These are phyloP conservation scores for Pachymerium ferrugineum DNA, from an alignment of 2,888 invertebrate species.

Conservation along the genomic window DNA sequence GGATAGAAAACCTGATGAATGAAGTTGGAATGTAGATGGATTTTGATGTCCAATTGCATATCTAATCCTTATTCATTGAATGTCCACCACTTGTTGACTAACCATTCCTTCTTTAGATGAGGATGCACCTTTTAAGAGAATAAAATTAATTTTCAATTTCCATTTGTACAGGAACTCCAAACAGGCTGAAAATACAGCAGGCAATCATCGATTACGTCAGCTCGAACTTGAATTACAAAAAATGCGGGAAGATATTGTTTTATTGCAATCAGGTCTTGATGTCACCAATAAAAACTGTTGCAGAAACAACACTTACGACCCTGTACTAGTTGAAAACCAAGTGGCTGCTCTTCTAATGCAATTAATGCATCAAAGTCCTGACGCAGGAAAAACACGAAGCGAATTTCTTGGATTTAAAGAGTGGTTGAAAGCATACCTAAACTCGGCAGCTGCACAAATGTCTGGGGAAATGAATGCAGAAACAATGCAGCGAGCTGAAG, in stretches of 20 bases:
- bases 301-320: slow-evolving; percentile 30
- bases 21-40: no score
- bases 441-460: background rate
- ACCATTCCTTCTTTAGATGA: no score
- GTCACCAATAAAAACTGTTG: slow-evolving; percentile 32
- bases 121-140: no score
- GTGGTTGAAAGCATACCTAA: background rate
- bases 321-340: slow-evolving; percentile 30
- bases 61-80: no score
- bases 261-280: background rate
- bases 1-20: no score
- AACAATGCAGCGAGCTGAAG: background rate
- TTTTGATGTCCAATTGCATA: no score
- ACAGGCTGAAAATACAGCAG: no score
- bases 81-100: no score
- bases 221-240: background rate
- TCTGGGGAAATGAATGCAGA: background rate
- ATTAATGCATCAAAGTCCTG: background rate
- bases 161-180: no score
- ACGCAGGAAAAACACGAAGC: background rate
- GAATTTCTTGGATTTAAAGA: background rate
- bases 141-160: no score
- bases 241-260: background rate
- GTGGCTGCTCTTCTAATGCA: slow-evolving; percentile 7
- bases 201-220: background rate